These are phyloP conservation scores for Pampus argenteus DNA, from an alignment of 2,797 vertebrate genomes.

Conservation along the genomic window DNA sequence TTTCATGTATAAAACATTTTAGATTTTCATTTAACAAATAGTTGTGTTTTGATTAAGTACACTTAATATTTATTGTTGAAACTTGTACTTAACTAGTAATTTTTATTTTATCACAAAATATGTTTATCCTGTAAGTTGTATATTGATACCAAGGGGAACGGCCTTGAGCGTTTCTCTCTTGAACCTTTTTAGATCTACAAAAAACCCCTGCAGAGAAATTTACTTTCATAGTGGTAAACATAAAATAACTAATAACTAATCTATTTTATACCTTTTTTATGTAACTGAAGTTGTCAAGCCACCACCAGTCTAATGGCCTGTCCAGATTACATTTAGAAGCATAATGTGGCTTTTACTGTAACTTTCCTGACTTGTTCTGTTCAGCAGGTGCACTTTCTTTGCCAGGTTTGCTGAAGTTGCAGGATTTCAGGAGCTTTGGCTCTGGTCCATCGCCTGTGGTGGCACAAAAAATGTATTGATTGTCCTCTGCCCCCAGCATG, in stretches of 20 bases:
- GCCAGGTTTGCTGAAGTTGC: slow-evolving; percentile 39
- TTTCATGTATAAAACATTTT: background rate
- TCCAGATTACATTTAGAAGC: slow-evolving; percentile 16
- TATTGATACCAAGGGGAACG: slow-evolving; percentile 2
- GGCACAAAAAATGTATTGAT: slow-evolving; percentile 52
- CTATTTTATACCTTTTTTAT: slow-evolving; percentile 2
- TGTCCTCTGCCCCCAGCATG: slow-evolving; percentile 34
- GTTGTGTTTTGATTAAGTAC: background rate
- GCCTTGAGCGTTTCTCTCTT: background rate
- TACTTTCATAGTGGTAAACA: slow-evolving; percentile 4
- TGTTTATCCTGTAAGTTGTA: background rate
- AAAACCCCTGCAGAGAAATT: slow-evolving; percentile 1
- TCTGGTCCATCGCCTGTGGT: slow-evolving; percentile 29
- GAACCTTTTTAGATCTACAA: background rate
- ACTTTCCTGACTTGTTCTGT: slow-evolving; percentile 16
- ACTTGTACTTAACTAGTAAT: background rate
- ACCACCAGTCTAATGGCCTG: slow-evolving; percentile 7
- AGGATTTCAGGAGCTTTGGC: slow-evolving; percentile 39
- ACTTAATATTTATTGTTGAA: background rate
- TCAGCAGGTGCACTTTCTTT: slow-evolving; percentile 38
- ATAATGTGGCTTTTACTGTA: slow-evolving; percentile 20
- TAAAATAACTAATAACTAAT: slow-evolving; percentile 5
- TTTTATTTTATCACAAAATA: background rate
- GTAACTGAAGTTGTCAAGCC: slow-evolving; percentile 9
- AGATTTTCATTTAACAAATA: background rate